These are phyloP conservation scores for Alsophila aescularia DNA, from an alignment of 2,888 invertebrate species.

Conservation along the genomic window DNA sequence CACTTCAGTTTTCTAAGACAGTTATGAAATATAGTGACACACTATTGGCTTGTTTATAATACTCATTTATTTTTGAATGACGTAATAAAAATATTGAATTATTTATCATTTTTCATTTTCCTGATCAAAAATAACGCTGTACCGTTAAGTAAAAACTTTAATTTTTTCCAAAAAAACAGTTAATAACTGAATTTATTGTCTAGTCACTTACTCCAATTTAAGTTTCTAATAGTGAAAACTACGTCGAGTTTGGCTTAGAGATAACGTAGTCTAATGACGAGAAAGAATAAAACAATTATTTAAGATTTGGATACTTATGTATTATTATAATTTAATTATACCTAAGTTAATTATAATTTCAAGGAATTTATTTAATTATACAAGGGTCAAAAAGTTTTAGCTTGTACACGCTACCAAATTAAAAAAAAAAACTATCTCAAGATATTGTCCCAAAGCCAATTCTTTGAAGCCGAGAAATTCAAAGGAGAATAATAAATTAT, in stretches of 20 bases:
- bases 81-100: neutral
- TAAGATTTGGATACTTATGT: neutral
- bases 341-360: slow-evolving; percentile 6
- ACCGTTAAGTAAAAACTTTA: slow-evolving; percentile 1
- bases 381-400: too few species aligned
- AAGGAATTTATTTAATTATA: neutral
- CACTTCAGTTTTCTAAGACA: too few species aligned
- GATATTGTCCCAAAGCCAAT: too few species aligned
- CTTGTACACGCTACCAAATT: too few species aligned
- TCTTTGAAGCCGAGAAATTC: too few species aligned
- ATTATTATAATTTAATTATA: neutral
- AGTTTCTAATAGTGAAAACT: slow-evolving; percentile 25
- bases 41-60: too few species aligned
- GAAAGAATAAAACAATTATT: slow-evolving; percentile 10
- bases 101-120: slow-evolving; percentile 20
- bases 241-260: slow-evolving; percentile 29
- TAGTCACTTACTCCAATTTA: slow-evolving; percentile 54
- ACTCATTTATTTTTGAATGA: neutral
- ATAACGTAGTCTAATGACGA: slow-evolving; percentile 22
- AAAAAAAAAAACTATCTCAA: too few species aligned
- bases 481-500: too few species aligned
- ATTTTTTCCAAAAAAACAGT: slow-evolving; percentile 14
- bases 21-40: too few species aligned
- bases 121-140: neutral
- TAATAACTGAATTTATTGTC: slow-evolving; percentile 58